Conservation (phyloP, 2,888 invertebrate species). For the Leistus spinibarbis region DNA sequence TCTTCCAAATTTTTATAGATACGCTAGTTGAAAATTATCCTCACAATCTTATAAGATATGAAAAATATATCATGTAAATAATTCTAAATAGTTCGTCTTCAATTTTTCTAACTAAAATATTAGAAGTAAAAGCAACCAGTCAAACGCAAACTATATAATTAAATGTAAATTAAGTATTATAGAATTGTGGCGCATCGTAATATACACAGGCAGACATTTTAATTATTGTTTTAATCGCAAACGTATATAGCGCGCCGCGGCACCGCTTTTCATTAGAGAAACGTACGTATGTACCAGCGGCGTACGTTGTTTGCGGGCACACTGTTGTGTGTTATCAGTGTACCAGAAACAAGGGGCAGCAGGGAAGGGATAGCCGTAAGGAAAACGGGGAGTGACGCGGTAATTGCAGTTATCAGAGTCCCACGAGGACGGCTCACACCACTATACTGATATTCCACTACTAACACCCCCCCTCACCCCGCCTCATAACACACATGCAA, state of each 20-base stretch:
- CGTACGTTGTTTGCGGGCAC: slow-evolving; percentile 1
- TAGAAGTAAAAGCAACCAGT: not conserved
- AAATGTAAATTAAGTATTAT: slow-evolving; percentile 38
- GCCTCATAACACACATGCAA: not conserved
- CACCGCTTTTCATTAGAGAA: slow-evolving; percentile 29
- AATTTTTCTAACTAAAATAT: not conserved
- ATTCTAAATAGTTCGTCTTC: not conserved
- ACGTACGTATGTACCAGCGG: slow-evolving; percentile 3
- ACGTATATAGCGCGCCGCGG: not conserved
- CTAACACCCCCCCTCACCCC: not conserved
- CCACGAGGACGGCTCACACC: slow-evolving; percentile 7
- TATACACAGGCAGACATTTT: slow-evolving; percentile 29
- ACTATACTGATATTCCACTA: not conserved
- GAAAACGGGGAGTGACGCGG: slow-evolving; percentile 14
- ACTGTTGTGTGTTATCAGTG: not conserved
- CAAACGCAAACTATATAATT: slow-evolving; percentile 16
- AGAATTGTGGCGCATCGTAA: slow-evolving; percentile 29
- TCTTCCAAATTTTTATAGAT: too few relatives aligned
- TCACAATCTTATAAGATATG: too few relatives aligned
- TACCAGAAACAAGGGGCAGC: not conserved
- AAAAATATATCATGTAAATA: too few relatives aligned
- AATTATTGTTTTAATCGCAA: slow-evolving; percentile 38
- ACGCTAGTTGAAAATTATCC: too few relatives aligned
- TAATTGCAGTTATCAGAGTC: slow-evolving; percentile 37
- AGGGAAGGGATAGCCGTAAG: not conserved